Conservation (phyloP, 2,888 invertebrate species). For the Bimastos eiseni region DNA sequence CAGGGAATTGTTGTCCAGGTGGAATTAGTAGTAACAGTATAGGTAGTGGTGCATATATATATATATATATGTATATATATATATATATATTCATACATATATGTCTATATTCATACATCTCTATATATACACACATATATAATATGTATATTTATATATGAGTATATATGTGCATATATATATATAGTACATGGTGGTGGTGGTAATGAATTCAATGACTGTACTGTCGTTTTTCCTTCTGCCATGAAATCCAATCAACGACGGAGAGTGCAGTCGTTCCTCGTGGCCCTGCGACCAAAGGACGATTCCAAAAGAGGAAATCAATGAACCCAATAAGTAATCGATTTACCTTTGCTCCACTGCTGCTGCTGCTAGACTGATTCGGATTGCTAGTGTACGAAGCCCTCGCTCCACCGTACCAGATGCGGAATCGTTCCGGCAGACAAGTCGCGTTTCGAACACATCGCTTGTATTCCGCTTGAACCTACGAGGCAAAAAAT, state of each 20-base stretch:
- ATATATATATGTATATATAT: too few species aligned
- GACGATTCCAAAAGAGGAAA: neutral
- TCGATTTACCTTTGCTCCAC: constrained; percentile 46
- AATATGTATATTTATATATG: too few species aligned
- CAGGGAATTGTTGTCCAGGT: too few species aligned
- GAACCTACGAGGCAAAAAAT: constrained; percentile 67
- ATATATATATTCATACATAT: too few species aligned
- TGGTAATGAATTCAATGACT: too few species aligned
- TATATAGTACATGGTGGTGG: too few species aligned
- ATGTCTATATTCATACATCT: too few species aligned
- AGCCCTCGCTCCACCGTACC: constrained; percentile 52
- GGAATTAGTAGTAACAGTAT: too few species aligned
- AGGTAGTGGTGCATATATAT: too few species aligned
- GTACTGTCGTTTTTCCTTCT: neutral
- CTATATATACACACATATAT: too few species aligned
- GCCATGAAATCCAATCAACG: neutral
- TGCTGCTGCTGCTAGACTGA: constrained; percentile 51
- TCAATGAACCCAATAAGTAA: neutral
- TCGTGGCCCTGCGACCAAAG: neutral
- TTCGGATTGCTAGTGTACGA: constrained; percentile 50
- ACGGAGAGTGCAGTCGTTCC: neutral
- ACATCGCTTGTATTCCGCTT: constrained; percentile 77
- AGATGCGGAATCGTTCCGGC: constrained; percentile 65
- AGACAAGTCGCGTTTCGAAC: constrained; percentile 75
- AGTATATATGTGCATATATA: too few species aligned